Conservation (phyloP, 2,888 invertebrate species). For the Leptopilina myrica region DNA sequence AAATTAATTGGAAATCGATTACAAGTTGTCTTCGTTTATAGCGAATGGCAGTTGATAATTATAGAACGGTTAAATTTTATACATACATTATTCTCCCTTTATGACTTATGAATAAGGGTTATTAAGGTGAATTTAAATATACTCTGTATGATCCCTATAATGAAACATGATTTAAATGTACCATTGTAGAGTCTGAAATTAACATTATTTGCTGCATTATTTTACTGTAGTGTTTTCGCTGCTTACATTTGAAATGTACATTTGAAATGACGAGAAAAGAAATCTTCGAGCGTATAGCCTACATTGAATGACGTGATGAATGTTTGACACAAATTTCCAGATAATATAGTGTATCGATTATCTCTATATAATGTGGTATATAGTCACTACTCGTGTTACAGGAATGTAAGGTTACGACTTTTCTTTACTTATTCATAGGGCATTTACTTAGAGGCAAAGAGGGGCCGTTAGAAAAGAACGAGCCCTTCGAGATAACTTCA, state of each 20-base stretch:
- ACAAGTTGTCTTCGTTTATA: not conserved
- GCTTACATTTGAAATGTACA: too few relatives aligned
- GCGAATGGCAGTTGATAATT: not conserved
- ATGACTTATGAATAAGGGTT: too few relatives aligned
- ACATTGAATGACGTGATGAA: not conserved
- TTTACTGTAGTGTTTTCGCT: too few relatives aligned
- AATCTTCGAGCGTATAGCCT: too few relatives aligned
- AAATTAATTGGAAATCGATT: slow-evolving; percentile 18
- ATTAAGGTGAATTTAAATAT: too few relatives aligned
- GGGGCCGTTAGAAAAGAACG: slow-evolving; percentile 56
- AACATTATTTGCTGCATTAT: too few relatives aligned
- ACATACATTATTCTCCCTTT: too few relatives aligned
- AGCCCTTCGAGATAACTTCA: slow-evolving; percentile 59
- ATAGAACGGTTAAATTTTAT: too few relatives aligned
- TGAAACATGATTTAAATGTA: too few relatives aligned
- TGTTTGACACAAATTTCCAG: slow-evolving; percentile 30
- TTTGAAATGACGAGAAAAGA: too few relatives aligned
- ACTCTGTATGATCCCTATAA: too few relatives aligned
- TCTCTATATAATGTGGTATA: not conserved
- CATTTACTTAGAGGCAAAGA: slow-evolving; percentile 65
- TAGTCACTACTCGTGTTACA: slow-evolving; percentile 6
- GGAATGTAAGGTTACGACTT: slow-evolving; percentile 1
- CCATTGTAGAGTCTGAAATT: too few relatives aligned
- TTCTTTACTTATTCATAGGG: slow-evolving; percentile 65
- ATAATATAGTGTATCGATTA: slow-evolving; percentile 18